A percentile compares a stretch with the other conserved stretches of the same genome.
These are phyloP conservation scores for Phania funesta DNA, from an alignment of 2,888 invertebrate genomes.

Conservation along the genomic window DNA sequence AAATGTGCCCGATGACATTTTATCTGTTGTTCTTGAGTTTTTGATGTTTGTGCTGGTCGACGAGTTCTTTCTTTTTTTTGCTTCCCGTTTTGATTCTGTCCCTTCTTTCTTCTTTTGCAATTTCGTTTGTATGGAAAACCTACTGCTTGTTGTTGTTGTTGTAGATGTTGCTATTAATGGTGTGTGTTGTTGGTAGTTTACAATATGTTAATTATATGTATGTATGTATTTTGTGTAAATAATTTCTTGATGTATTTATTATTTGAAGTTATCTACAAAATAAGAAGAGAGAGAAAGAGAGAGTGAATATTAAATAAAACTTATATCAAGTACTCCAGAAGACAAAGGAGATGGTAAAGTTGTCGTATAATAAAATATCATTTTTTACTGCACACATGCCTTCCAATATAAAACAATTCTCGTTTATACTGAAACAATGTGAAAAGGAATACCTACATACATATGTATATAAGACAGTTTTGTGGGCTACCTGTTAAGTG, in stretches of 20 bases:
- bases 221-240: constrained; percentile 52
- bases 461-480: too few species aligned
- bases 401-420: too few species aligned
- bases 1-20: constrained; percentile 90
- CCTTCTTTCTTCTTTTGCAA: constrained; percentile 26
- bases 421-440: too few species aligned
- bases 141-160: constrained; percentile 44
- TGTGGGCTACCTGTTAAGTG: too few species aligned
- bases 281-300: constrained; percentile 9
- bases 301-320: not conserved
- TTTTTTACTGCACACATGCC: too few species aligned
- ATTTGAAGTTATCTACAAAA: constrained; percentile 62
- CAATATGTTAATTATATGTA: constrained; percentile 50
- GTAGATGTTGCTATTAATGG: constrained; percentile 38
- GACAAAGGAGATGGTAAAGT: not conserved
- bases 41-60: constrained; percentile 60
- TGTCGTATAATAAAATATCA: not conserved
- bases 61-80: constrained; percentile 2
- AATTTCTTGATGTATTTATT: constrained; percentile 29
- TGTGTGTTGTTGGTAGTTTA: constrained; percentile 36
- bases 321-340: not conserved
- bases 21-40: constrained; percentile 73
- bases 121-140: constrained; percentile 32
- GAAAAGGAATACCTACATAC: too few species aligned
- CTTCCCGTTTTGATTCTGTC: constrained; percentile 11